phyloP scores from a whole-genome alignment of 2,888 invertebrate species.

The Drosophila pullipes region DNA sequence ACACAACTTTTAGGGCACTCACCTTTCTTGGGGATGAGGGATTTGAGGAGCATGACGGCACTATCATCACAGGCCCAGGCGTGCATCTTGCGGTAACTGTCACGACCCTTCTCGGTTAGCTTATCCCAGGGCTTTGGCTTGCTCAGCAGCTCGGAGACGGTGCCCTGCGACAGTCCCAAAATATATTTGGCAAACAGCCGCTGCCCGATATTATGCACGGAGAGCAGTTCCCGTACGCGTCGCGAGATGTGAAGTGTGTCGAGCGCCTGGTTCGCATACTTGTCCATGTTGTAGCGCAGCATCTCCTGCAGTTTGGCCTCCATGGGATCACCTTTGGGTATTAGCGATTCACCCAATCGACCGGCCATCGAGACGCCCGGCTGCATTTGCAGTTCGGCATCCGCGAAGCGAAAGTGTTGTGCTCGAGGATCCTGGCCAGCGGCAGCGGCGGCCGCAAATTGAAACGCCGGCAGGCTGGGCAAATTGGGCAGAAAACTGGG shows the following conservation, averaged over 20 bases:
- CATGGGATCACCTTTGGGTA: slow-evolving; percentile 97
- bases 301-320: slow-evolving; percentile 96
- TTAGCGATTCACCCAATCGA: slow-evolving; percentile 94
- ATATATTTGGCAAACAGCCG: slow-evolving; percentile 99
- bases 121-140: slow-evolving; percentile 99
- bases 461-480: slow-evolving; percentile 87
- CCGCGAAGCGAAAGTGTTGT: slow-evolving; percentile 93
- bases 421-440: slow-evolving; percentile 89
- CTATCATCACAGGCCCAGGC: slow-evolving; percentile 99
- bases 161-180: slow-evolving; percentile 98
- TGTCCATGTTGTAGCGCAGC: slow-evolving; percentile 97
- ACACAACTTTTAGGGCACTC: slow-evolving; percentile 85
- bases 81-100: slow-evolving; percentile 99
- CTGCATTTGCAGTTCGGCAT: slow-evolving; percentile 90
- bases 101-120: slow-evolving; percentile 99
- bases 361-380: slow-evolving; percentile 93
- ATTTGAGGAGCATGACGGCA: slow-evolving; percentile 98
- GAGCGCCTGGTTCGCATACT: slow-evolving; percentile 96
- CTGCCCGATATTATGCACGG: slow-evolving; percentile 99
- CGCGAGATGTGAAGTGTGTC: slow-evolving; percentile 98
- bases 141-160: slow-evolving; percentile 98
- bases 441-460: slow-evolving; percentile 83
- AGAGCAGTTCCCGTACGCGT: slow-evolving; percentile 95
- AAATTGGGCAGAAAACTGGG: slow-evolving; percentile 78
- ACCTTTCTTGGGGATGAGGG: slow-evolving; percentile 99